Base-by-base conservation (phyloP, 2,888 invertebrate species). In the Trisateles emortualis region DNA sequence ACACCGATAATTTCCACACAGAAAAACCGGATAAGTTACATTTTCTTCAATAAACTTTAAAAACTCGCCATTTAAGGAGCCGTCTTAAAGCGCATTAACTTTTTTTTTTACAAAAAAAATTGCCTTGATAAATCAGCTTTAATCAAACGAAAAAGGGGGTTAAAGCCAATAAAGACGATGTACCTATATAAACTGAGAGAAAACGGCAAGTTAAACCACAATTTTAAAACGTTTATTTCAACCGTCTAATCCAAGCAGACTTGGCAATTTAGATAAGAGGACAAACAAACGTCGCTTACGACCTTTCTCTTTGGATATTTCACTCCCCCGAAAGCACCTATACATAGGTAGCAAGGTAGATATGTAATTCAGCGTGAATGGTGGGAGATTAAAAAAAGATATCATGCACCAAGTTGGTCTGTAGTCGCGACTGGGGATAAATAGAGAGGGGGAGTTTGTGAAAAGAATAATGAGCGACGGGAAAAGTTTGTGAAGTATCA, bases 381-480 rank as follows among this genome's bases (percentile, higher is more conserved):
- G 48, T 56, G 50, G 50, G 59, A 66, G 68, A 76, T 74, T 77
- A 76, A 78, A 81, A 3, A 79, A 76, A 70, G 64, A 72, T 76
- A 73, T 68, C 64, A 56, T 52, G 58, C 44, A 62, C 66, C 66
- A 65, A 64, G 71, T 64, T 65, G 59, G 71, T 67, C 65, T 56
- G 66, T 64, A 70, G 72, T 63, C 62, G 52, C 52, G 30, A 51
- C 36, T 65, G 41, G 44, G 55, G 55, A 54, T 51, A 72, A 64
- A 69, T 49, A 66, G 58, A 66, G 58, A 61, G 57, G 64, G 68
- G 66, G 60, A 42, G 47, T 49, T 50, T 56, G 59, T 72, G 68
- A 70, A 72, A 65, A 65, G 68, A 62, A 72, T 65, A 68, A 70
- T 58, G 53, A 40, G 26, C 44, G 35, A 29, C 52, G 40, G 39